Conservation (phyloP, 2,888 invertebrate genomes). For the Ellobium chinense region DNA sequence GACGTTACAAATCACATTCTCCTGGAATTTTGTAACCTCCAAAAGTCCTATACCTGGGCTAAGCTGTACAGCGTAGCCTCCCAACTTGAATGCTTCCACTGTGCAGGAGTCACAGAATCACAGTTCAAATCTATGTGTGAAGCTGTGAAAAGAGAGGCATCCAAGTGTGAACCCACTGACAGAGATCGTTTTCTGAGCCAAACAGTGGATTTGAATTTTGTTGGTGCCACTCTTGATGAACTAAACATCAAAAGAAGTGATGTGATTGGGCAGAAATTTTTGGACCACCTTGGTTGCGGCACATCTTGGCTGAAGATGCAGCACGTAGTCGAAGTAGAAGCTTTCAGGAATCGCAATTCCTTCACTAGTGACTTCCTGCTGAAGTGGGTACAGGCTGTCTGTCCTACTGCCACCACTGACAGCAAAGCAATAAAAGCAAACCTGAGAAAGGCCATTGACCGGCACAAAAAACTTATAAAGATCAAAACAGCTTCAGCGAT, state of each 20-base stretch:
- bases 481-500: neutral
- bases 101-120: neutral
- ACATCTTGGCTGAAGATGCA: neutral
- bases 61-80: neutral
- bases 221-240: neutral
- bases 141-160: neutral
- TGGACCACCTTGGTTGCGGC: neutral
- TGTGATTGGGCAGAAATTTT: neutral
- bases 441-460: neutral
- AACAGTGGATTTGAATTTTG: neutral
- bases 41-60: neutral
- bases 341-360: neutral
- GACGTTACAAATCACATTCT: neutral
- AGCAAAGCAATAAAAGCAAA: neutral
- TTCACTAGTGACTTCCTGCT: neutral
- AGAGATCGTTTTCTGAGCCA: neutral
- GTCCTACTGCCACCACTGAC: neutral
- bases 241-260: neutral
- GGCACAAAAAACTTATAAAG: neutral
- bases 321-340: neutral
- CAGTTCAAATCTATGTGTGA: neutral
- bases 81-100: neutral
- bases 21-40: neutral
- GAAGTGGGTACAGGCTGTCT: neutral
- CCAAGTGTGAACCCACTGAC: neutral